phyloP scores from a whole-genome alignment of 2,888 invertebrate genomes.

The Oeneis ivallda region DNA sequence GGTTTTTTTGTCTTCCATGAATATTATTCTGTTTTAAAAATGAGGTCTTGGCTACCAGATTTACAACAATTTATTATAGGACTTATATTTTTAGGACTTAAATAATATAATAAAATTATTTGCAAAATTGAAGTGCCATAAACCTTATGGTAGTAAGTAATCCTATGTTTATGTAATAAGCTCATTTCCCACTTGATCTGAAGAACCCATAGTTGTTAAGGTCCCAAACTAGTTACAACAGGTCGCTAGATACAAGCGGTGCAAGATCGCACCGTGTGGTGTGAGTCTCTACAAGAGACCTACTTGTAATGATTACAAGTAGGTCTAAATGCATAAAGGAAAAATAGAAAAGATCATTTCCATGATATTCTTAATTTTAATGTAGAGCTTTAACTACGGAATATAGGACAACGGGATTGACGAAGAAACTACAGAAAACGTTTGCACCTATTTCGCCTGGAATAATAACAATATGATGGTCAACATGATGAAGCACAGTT shows the following conservation, averaged over 20 bases:
- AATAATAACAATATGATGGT: constrained; percentile 72
- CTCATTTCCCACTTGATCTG: no score
- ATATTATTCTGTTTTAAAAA: not conserved
- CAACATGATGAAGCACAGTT: constrained; percentile 43
- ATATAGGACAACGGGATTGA: constrained; percentile 6
- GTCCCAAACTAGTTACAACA: no score
- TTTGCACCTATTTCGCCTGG: constrained; percentile 65
- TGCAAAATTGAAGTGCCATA: no score
- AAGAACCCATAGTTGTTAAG: no score
- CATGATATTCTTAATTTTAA: not conserved
- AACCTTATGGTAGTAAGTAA: no score
- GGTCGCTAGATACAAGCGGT: no score
- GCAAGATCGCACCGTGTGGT: no score
- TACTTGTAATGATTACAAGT: not conserved
- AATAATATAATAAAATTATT: no score
- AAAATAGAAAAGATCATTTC: not conserved
- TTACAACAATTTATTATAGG: no score
- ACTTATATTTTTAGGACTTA: no score
- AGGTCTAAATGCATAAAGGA: not conserved
- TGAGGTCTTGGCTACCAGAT: not conserved
- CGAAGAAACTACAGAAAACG: constrained; percentile 15
- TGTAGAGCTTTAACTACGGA: not conserved
- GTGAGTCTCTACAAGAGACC: no score
- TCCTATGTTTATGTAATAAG: no score
- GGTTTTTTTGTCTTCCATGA: constrained; percentile 35